phyloP scores from a whole-genome alignment of 1,140 invertebrate species.

The Elymnias hypermnestra region DNA sequence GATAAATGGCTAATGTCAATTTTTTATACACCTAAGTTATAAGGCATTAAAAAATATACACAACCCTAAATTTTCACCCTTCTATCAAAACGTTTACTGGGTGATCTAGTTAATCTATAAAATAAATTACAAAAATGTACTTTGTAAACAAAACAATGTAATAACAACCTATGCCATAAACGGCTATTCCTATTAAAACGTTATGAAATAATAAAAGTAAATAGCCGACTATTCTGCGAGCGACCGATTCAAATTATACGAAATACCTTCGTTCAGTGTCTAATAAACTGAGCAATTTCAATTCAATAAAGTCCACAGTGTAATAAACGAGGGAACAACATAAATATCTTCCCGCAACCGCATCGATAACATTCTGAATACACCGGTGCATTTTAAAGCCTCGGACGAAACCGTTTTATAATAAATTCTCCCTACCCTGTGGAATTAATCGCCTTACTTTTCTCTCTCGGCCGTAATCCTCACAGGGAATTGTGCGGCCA shows the following conservation, averaged over 20 bases:
- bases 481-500: conserved; percentile 63
- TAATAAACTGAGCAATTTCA: conserved; percentile 39
- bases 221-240: too few species aligned
- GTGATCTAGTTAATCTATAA: too few species aligned
- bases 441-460: conserved; percentile 73
- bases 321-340: conserved; percentile 36
- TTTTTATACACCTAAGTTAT: too few species aligned
- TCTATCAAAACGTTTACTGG: too few species aligned
- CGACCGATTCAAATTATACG: conserved; percentile 13
- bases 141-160: too few species aligned
- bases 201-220: too few species aligned
- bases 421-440: conserved; percentile 63
- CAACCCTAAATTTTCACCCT: too few species aligned
- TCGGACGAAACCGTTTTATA: conserved; percentile 65
- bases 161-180: too few species aligned
- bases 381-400: conserved; percentile 48
- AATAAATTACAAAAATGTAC: too few species aligned
- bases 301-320: conserved; percentile 34
- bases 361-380: conserved; percentile 38
- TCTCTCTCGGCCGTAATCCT: conserved; percentile 60
- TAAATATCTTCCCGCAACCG: conserved; percentile 35
- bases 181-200: too few species aligned
- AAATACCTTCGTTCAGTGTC: conserved; percentile 19
- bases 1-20: too few species aligned
- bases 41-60: too few species aligned